phyloP scores from a whole-genome alignment of 2,888 invertebrate genomes.

The Morpho achilles region DNA sequence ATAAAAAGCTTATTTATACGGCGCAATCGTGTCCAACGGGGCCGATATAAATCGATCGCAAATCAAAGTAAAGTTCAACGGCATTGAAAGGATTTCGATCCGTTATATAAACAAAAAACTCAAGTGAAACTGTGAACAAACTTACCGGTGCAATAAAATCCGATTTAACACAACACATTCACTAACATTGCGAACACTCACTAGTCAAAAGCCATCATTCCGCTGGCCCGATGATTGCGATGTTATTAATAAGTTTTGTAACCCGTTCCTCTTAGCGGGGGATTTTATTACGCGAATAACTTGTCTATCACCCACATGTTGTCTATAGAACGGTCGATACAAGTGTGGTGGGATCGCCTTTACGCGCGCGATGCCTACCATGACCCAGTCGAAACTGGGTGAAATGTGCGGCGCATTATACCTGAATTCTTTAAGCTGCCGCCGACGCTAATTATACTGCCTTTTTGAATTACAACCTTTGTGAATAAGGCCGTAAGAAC shows the following conservation, averaged over 20 bases:
- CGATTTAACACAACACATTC: conserved; percentile 13
- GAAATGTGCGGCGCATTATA: conserved; percentile 27
- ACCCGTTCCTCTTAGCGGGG: conserved; percentile 21
- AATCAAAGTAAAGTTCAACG: conserved; percentile 2
- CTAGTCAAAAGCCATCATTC: conserved; percentile 11
- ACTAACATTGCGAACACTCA: conserved; percentile 13
- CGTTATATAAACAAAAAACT: conserved; percentile 5
- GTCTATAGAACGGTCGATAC: conserved; percentile 27
- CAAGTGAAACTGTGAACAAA: conserved; percentile 10
- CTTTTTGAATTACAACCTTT: conserved; percentile 1
- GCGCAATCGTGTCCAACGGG: background rate
- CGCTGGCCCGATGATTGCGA: conserved; percentile 1
- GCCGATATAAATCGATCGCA: background rate
- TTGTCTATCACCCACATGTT: conserved; percentile 32
- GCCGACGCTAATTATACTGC: background rate
- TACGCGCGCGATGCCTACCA: conserved; percentile 16
- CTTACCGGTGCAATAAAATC: conserved; percentile 17
- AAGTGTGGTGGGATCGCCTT: background rate
- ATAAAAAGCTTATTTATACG: no score
- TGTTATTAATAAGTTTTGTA: conserved; percentile 7
- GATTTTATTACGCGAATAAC: conserved; percentile 25
- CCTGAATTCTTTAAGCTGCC: conserved; percentile 29
- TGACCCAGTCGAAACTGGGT: conserved; percentile 43
- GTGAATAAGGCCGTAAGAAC: background rate
- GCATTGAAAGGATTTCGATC: conserved; percentile 5